These are phyloP conservation scores for Microplitis mediator DNA, from an alignment of 1,140 invertebrate species.

Conservation along the genomic window DNA sequence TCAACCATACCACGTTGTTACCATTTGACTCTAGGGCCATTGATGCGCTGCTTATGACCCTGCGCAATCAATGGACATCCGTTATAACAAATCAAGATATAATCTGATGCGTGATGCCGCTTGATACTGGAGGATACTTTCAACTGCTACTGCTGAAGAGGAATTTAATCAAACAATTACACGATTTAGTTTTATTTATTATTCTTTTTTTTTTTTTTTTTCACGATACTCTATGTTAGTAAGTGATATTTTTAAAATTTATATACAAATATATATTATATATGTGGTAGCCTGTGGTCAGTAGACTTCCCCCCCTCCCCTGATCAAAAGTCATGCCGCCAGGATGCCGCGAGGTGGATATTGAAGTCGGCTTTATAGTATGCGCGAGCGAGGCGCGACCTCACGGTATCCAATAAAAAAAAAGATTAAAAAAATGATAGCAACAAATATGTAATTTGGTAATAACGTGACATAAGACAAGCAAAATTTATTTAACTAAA, in stretches of 20 bases:
- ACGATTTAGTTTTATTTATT: background rate
- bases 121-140: background rate
- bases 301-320: constrained; percentile 4
- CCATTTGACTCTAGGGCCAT: constrained; percentile 60
- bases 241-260: too few relatives aligned
- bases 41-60: constrained; percentile 52
- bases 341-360: constrained; percentile 16
- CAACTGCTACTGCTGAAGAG: background rate
- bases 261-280: background rate
- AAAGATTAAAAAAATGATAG: background rate
- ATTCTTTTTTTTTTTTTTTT: background rate
- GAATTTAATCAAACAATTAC: background rate
- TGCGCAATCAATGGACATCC: constrained; percentile 45
- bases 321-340: constrained; percentile 33
- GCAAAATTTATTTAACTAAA: background rate
- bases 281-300: background rate
- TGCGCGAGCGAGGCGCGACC: constrained; percentile 23
- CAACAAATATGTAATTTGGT: background rate
- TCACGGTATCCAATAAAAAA: constrained; percentile 1
- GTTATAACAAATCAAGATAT: constrained; percentile 26
- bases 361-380: background rate
- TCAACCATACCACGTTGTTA: constrained; percentile 57
- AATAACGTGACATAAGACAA: background rate
- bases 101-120: constrained; percentile 13
- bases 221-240: too few relatives aligned